Evolutionary conservation across 1,140 invertebrate genomes (phyloP), one percentile per base, ranked within the genome.

Genomic region (Neomicropteryx cornuta): DNA sequence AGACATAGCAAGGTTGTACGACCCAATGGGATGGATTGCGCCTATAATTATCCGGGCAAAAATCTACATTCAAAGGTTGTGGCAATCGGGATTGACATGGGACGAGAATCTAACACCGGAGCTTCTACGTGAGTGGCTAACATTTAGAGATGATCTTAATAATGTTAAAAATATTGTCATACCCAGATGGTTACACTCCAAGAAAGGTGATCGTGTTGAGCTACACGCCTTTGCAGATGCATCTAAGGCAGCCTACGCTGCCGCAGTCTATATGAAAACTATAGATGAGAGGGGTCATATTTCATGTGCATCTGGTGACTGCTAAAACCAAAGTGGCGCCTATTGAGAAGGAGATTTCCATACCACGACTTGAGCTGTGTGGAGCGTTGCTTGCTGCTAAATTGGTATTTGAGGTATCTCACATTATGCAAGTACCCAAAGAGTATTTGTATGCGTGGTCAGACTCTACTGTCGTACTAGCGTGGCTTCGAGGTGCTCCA

Each of bases 321-420:
- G 47, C 53, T 0, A 65, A 64, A 48, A 50, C 52, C 10, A 50
- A 44, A 36, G 53, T 65, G 3, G 51, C 60, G 5, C 58, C 60
- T 2, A 16, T 59, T n/a, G n/a, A n/a, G 10, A 56, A 62, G 47
- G 19, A 29, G 18, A 31, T 48, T 5, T 43, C 50, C 2, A 45
- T 62, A 8, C 56, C 51, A 4, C 35, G 52, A 16, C 38, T 62
- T 10, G 58, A 60, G 46, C 35, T 60, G 3, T 50, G 42, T 35
- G 52, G 40, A 18, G 55, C 56, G 0, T 23, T 51, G 14, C 17
- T 56, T 14, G 24, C 52, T 1, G 31, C 49, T 2, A 39, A 41
- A 18, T 17, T 50, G 0, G 35, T 44, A 33, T 18, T 38, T 3
- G 20, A 46, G 19, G 18, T 49, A 0, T 11, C 41, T 16, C 23